Percentiles rank a stretch among this genome's conserved stretches.
Conservation (phyloP, 2,888 invertebrate genomes). For the Epiblema foenella region DNA sequence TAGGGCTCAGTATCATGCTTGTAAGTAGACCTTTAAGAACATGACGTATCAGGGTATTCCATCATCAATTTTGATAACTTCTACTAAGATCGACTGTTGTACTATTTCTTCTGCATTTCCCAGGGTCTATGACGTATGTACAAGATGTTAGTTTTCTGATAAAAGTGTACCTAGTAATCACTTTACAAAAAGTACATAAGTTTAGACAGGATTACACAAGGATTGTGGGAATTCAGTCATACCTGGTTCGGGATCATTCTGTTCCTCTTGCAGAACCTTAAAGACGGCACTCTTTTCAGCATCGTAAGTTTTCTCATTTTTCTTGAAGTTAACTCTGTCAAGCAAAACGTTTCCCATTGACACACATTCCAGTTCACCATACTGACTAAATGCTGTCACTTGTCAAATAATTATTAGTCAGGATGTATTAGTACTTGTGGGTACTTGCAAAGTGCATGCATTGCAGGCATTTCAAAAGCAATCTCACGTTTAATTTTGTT, state of each 20-base stretch:
- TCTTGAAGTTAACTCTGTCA: slow-evolving; percentile 96
- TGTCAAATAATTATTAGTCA: slow-evolving; percentile 28
- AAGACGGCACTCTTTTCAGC: slow-evolving; percentile 95
- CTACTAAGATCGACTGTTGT: neutral
- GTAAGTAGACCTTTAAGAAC: neutral
- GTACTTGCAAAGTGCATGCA: slow-evolving; percentile 11
- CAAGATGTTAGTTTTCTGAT: slow-evolving; percentile 31
- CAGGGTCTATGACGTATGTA: slow-evolving; percentile 44
- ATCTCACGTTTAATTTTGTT: neutral
- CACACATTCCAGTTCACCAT: slow-evolving; percentile 12
- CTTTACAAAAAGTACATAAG: slow-evolving; percentile 8
- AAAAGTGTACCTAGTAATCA: no score
- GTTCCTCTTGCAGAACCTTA: slow-evolving; percentile 95
- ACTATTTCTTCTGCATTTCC: neutral
- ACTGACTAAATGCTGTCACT: slow-evolving; percentile 6
- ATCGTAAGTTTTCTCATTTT: slow-evolving; percentile 95
- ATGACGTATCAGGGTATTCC: neutral
- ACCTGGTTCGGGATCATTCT: slow-evolving; percentile 93
- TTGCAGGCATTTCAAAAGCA: neutral
- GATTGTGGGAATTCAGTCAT: slow-evolving; percentile 53
- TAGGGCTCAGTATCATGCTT: neutral
- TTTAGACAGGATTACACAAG: neutral
- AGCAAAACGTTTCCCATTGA: slow-evolving; percentile 47
- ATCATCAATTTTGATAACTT: neutral
- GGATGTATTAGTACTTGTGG: slow-evolving; percentile 22